Conservation (phyloP, 2,113 vertebrate species). For the Raja brachyura region DNA sequence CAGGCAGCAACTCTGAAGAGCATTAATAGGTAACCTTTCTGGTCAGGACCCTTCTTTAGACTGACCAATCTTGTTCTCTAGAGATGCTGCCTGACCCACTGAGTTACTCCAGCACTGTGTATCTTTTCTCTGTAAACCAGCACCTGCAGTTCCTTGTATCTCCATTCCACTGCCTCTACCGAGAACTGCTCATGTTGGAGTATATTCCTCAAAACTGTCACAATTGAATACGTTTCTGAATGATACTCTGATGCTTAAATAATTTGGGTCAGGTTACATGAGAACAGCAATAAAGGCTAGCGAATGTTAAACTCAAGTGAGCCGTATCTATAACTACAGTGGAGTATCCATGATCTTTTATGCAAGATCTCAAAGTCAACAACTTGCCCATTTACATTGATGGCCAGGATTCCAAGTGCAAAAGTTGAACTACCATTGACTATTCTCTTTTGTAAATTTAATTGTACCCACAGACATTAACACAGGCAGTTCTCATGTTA, state of each 20-base stretch:
- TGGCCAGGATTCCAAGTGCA: not conserved
- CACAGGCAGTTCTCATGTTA: not conserved
- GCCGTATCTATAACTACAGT: not conserved
- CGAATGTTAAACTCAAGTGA: not conserved
- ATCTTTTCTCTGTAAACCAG: too few species aligned
- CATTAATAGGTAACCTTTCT: too few species aligned
- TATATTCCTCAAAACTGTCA: not conserved
- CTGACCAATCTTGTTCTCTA: too few species aligned
- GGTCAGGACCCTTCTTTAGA: too few species aligned
- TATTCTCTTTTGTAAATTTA: not conserved
- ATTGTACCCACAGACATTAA: not conserved
- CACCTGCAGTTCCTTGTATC: too few species aligned
- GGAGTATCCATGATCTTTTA: not conserved
- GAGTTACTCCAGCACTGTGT: too few species aligned
- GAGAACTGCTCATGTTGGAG: too few species aligned
- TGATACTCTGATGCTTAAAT: not conserved
- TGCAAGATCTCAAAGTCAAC: not conserved
- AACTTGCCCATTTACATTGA: too few species aligned
- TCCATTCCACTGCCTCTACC: too few species aligned
- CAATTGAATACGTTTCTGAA: not conserved
- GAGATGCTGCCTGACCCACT: too few species aligned
- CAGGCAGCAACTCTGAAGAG: too few species aligned
- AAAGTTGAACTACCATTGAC: not conserved
- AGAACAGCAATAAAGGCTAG: not conserved
- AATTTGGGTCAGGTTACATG: not conserved